Conservation (phyloP, 1,140 invertebrate species). For the Globodera rostochiensis region DNA sequence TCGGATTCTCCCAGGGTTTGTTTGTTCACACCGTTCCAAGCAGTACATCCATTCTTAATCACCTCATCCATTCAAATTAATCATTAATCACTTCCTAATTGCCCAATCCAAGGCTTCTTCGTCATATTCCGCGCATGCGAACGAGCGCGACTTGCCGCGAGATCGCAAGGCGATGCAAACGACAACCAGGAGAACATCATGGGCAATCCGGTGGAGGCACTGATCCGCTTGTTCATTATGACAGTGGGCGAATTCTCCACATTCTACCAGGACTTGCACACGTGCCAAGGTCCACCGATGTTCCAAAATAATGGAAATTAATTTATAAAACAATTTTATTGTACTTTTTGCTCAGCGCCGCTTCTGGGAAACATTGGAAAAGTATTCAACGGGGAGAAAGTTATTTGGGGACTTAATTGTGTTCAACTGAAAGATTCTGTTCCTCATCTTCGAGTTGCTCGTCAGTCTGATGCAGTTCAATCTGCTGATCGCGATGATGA, state of each 20-base stretch:
- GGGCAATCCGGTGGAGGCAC: constrained; percentile 79
- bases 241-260: constrained; percentile 93
- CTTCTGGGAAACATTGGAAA: constrained; percentile 24
- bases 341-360: constrained; percentile 3
- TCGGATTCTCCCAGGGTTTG: constrained; percentile 93
- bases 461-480: constrained; percentile 92
- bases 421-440: constrained; percentile 75
- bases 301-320: not conserved
- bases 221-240: constrained; percentile 97
- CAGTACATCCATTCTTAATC: too few species aligned
- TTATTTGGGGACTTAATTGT: too few species aligned
- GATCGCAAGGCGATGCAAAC: not conserved
- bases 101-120: constrained; percentile 67
- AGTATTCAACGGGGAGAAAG: not conserved
- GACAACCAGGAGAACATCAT: constrained; percentile 61
- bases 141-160: constrained; percentile 13
- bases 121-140: constrained; percentile 51
- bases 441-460: constrained; percentile 92
- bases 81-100: not conserved
- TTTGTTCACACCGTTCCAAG: not conserved
- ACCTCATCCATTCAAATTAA: not conserved
- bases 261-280: constrained; percentile 83
- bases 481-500: constrained; percentile 99
- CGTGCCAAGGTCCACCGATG: constrained; percentile 30
- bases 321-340: not conserved